phyloP scores from a whole-genome alignment of 2,888 invertebrate species.

The Taphrorychus bicolor region DNA sequence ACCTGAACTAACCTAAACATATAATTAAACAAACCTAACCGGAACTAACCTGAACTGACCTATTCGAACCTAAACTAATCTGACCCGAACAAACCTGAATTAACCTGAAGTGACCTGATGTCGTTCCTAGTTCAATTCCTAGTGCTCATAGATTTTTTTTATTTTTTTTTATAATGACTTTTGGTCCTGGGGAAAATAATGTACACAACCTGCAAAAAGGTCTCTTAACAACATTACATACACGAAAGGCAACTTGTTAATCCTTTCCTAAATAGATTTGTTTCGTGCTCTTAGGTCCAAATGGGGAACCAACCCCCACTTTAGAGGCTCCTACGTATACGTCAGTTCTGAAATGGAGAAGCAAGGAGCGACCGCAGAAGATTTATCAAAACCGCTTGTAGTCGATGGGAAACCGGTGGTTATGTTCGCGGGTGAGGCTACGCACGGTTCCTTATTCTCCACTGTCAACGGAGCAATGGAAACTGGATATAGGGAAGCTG shows the following conservation, averaged over 20 bases:
- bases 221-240: too few relatives aligned
- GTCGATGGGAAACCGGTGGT: slow-evolving; percentile 61
- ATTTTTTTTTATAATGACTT: too few relatives aligned
- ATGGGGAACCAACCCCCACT: slow-evolving; percentile 74
- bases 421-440: slow-evolving; percentile 71
- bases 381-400: slow-evolving; percentile 66
- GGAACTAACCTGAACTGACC: too few relatives aligned
- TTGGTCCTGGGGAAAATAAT: too few relatives aligned
- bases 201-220: too few relatives aligned
- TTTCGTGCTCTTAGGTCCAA: slow-evolving; percentile 58
- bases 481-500: slow-evolving; percentile 64
- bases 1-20: too few relatives aligned
- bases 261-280: neutral
- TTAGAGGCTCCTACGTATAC: slow-evolving; percentile 76
- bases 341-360: slow-evolving; percentile 64
- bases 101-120: too few relatives aligned
- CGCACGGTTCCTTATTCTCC: slow-evolving; percentile 60
- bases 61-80: too few relatives aligned
- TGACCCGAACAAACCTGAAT: too few relatives aligned
- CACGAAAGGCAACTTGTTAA: neutral
- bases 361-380: slow-evolving; percentile 61
- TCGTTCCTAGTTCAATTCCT: too few relatives aligned
- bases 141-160: too few relatives aligned
- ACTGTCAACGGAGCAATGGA: slow-evolving; percentile 67
- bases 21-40: too few relatives aligned